A percentile compares a stretch with the other conserved stretches of the same genome.
phyloP scores from a whole-genome alignment of 2,797 vertebrate species.

The Melanotaenia boesemani region DNA sequence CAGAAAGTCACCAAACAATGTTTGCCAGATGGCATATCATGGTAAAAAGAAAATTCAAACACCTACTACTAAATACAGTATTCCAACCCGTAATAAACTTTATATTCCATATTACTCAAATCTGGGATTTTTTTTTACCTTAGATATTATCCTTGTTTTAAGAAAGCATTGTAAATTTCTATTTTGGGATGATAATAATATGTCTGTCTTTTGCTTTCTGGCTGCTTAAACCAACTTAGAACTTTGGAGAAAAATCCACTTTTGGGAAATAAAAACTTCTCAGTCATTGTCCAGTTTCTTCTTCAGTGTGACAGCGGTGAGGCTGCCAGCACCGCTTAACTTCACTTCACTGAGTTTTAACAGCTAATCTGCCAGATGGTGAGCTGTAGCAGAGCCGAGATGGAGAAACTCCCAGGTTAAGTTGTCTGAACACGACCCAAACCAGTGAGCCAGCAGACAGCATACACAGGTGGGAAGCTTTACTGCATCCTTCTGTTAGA shows the following conservation, averaged over 20 bases:
- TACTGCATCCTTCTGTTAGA: slow-evolving; percentile 15
- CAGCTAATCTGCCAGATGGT: slow-evolving; percentile 66
- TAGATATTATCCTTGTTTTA: not conserved
- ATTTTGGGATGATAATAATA: not conserved
- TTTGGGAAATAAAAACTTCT: slow-evolving; percentile 26
- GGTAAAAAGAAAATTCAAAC: too few relatives aligned
- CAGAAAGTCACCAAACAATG: too few relatives aligned
- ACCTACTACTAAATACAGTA: too few relatives aligned
- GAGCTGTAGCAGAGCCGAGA: slow-evolving; percentile 41
- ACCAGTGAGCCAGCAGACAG: slow-evolving; percentile 44
- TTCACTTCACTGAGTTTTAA: slow-evolving; percentile 53
- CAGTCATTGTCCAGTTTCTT: slow-evolving; percentile 16
- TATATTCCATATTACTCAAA: not conserved
- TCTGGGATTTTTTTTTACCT: not conserved
- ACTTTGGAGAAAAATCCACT: slow-evolving; percentile 7
- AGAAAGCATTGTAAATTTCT: slow-evolving; percentile 4
- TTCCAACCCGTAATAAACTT: too few relatives aligned
- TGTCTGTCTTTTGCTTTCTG: slow-evolving; percentile 9
- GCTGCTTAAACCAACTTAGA: slow-evolving; percentile 3
- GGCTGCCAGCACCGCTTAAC: slow-evolving; percentile 56
- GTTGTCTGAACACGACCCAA: slow-evolving; percentile 54
- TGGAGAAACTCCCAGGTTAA: slow-evolving; percentile 66
- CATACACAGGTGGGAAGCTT: slow-evolving; percentile 55
- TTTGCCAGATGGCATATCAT: too few relatives aligned
- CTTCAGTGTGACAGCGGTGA: slow-evolving; percentile 17